Conservation (phyloP, 1,140 invertebrate genomes). For the Rhynchophorus ferrugineus region DNA sequence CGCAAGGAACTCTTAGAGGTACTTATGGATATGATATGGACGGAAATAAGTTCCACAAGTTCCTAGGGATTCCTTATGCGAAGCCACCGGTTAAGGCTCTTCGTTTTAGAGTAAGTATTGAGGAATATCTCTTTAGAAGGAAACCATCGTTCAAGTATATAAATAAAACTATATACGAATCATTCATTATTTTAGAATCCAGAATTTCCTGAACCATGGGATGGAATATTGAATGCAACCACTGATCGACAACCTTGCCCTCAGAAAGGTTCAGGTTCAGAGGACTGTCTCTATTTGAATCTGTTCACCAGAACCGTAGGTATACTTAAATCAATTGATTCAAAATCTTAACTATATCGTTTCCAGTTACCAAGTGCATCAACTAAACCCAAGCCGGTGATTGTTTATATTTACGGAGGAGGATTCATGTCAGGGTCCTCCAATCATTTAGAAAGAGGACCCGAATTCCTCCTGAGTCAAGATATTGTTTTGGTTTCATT, state of each 20-base stretch:
- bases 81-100: constrained; percentile 28
- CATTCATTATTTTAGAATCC: constrained; percentile 45
- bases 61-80: constrained; percentile 30
- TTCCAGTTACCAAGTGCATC: constrained; percentile 12
- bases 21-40: constrained; percentile 8
- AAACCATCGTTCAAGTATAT: neutral
- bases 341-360: too few species aligned
- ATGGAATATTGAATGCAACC: constrained; percentile 38
- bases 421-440: constrained; percentile 51
- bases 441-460: constrained; percentile 45
- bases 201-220: constrained; percentile 40
- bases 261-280: constrained; percentile 15
- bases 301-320: constrained; percentile 22
- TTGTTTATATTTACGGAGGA: constrained; percentile 64
- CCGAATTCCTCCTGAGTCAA: constrained; percentile 57
- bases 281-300: constrained; percentile 29
- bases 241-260: constrained; percentile 40
- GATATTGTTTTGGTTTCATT: constrained; percentile 46
- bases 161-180: neutral
- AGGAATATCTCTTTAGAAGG: neutral
- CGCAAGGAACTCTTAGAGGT: constrained; percentile 13
- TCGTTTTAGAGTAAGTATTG: constrained; percentile 27
- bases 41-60: constrained; percentile 15
- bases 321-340: neutral
- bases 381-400: constrained; percentile 43